These are phyloP conservation scores for Philotrypesis tridentata DNA, from an alignment of 1,140 invertebrate species.

Conservation along the genomic window DNA sequence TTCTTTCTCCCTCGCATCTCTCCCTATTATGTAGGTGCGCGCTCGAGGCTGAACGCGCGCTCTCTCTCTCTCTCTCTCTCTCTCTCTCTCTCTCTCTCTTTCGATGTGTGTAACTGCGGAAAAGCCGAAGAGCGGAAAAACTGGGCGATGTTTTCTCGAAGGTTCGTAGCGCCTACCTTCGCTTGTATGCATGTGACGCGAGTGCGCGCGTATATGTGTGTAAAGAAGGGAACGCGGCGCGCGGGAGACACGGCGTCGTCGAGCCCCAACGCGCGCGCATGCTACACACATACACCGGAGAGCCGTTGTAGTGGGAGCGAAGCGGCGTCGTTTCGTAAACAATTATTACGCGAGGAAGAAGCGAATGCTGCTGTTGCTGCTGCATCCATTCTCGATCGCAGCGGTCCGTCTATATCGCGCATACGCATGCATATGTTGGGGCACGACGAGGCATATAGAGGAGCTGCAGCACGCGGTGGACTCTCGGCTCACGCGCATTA, in stretches of 20 bases:
- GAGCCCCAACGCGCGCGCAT: background rate
- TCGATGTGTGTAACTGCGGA: background rate
- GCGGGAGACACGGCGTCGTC: constrained; percentile 29
- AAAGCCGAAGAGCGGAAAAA: background rate
- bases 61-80: too few species aligned
- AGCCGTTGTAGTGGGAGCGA: background rate
- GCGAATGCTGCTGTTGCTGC: background rate
- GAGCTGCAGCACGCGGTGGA: too few species aligned
- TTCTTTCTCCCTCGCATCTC: background rate
- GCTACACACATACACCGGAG: background rate
- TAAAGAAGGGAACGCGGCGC: constrained; percentile 44
- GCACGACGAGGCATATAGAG: too few species aligned
- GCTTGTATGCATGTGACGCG: background rate
- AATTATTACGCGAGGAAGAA: constrained; percentile 39
- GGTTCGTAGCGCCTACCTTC: constrained; percentile 58
- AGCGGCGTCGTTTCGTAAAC: constrained; percentile 36
- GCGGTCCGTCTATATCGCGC: background rate
- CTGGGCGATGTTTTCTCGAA: constrained; percentile 64
- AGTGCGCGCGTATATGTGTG: constrained; percentile 34
- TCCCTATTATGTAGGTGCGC: too few species aligned
- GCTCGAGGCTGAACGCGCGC: background rate
- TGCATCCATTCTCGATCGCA: background rate
- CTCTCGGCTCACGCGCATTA: too few species aligned
- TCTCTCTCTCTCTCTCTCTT: background rate
- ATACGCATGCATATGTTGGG: background rate